Evolutionary conservation across 2,113 vertebrate species (phyloP), one percentile per base, ranked within the genome.

Genomic region (Recurvirostra avosetta): DNA sequence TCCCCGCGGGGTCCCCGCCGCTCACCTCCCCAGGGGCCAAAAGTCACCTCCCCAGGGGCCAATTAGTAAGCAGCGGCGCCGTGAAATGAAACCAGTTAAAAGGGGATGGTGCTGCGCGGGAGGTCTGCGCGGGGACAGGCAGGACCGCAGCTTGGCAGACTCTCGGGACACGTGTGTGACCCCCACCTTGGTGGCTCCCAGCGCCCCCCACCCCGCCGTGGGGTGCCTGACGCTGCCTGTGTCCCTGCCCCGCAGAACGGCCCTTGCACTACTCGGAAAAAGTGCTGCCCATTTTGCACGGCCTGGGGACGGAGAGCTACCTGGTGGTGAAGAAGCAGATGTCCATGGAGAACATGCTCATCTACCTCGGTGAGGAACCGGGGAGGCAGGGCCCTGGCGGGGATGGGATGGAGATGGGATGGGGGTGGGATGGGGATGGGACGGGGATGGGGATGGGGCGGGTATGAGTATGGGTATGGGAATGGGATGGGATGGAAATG

Each of bases 191-290:
- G 47, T 15, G 59, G 34, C 30, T 53, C 26, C 7, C 36, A 30
- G 50, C 5, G 11, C 47, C 47, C 47, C 50, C 50, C 50, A 40
- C 9, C 50, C 50, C 13, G 25, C 49, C 22, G 26, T 27, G 3
- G 34, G 52, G 41, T 82, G 41, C 11, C 67, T 65, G 49, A 78
- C 7, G 36, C 29, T 25, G 23, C 22, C 38, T 15, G 5, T n/a
- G 12, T 11, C 32, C n/a, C 15, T 73, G 38, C 78, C 59, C 47
- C 40, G 15, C 98, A 99, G 99, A 99, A 56, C 98, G 99, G 4
- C 99, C 99, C 2, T 94, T 99, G 95, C 99, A 99, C 96, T 99
- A 99, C 94, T 97, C 97, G 7, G 99, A 99, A 94, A 98, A 99
- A 55, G 99, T 99, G 26, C 96, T 99, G 52, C 99, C 99, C 94